These are phyloP conservation scores for Rhopalosiphum maidis DNA, from an alignment of 1,140 invertebrate genomes.

Conservation along the genomic window DNA sequence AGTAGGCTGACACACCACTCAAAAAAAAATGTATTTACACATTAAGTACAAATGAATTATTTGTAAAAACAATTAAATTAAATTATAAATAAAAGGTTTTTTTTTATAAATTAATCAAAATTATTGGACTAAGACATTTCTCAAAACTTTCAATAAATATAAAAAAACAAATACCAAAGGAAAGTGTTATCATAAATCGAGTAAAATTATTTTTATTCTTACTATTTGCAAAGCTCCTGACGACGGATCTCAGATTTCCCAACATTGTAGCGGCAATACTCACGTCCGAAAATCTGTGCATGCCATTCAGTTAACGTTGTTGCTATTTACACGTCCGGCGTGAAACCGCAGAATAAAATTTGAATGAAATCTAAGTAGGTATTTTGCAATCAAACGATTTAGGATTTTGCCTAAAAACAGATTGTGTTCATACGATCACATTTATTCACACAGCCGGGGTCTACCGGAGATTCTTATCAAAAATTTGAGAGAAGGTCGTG, in stretches of 20 bases:
- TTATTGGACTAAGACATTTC: not conserved
- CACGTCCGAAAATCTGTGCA: not conserved
- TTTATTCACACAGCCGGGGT: too few species aligned
- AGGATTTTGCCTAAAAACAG: too few species aligned
- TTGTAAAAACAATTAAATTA: not conserved
- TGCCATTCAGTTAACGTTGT: not conserved
- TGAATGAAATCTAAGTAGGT: too few species aligned
- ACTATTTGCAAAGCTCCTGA: constrained; percentile 27
- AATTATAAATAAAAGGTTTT: not conserved
- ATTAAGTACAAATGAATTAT: not conserved
- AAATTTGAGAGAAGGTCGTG: not conserved
- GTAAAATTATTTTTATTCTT: not conserved
- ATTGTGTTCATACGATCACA: too few species aligned
- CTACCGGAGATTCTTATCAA: not conserved
- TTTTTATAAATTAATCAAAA: not conserved
- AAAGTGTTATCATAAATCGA: not conserved
- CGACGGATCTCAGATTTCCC: not conserved
- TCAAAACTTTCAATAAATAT: not conserved
- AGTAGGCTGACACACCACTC: too few species aligned
- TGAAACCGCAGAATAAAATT: too few species aligned
- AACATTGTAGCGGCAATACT: constrained; percentile 29
- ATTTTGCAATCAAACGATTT: not conserved
- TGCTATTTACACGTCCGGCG: not conserved
- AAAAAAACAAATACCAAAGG: not conserved
- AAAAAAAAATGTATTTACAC: too few species aligned